These are phyloP conservation scores for Elmis aenea DNA, from an alignment of 2,888 invertebrate species.

Conservation along the genomic window DNA sequence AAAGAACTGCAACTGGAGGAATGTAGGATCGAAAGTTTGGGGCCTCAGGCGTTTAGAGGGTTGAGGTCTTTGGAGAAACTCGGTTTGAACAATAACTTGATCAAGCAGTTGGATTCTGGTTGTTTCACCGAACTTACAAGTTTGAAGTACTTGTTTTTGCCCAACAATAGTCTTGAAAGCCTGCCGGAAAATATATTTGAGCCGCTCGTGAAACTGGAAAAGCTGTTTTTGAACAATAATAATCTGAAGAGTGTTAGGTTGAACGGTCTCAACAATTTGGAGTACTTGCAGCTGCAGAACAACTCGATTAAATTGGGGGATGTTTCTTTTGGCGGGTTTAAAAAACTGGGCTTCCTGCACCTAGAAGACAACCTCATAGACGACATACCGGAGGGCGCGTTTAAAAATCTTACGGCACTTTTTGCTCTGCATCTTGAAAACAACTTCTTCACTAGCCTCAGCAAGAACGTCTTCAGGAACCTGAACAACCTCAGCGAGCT, in stretches of 20 bases:
- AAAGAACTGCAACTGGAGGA: not conserved
- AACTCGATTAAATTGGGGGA: not conserved
- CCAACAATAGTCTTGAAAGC: not conserved
- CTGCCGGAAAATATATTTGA: not conserved
- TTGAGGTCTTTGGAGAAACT: not conserved
- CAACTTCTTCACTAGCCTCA: not conserved
- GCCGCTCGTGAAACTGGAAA: too few relatives aligned
- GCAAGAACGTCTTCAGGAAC: not conserved
- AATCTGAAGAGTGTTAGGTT: too few relatives aligned
- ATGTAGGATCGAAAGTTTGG: not conserved
- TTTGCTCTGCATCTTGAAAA: not conserved
- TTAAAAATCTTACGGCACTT: not conserved
- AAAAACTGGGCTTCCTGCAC: too few relatives aligned
- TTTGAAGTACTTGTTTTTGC: not conserved
- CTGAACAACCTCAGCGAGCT: too few relatives aligned
- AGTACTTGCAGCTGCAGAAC: not conserved
- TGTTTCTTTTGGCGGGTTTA: too few relatives aligned
- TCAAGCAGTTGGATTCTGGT: not conserved
- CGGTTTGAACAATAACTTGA: not conserved
- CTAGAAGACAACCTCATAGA: not conserved
- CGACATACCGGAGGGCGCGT: not conserved
- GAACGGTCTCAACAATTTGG: not conserved
- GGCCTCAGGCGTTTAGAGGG: not conserved
- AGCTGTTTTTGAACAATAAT: too few relatives aligned
- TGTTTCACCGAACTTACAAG: not conserved